Percentiles rank a stretch among this genome's conserved stretches.
These are phyloP conservation scores for Halcyon leucocephala DNA, from an alignment of 2,797 vertebrate genomes.

Conservation along the genomic window DNA sequence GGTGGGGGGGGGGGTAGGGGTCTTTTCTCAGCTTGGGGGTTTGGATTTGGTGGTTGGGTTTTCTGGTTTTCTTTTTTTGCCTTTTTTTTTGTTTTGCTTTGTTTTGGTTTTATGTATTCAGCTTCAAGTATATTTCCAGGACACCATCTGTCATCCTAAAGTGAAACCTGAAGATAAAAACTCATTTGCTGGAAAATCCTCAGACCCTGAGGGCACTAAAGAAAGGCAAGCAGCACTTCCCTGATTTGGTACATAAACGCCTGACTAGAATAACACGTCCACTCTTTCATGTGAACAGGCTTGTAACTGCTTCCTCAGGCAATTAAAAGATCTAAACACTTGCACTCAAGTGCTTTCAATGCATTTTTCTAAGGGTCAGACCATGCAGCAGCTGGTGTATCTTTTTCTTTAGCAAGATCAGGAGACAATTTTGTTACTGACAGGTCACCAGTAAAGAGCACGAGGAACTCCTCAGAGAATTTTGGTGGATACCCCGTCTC, in stretches of 20 bases:
- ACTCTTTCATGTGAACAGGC: neutral
- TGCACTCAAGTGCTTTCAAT: neutral
- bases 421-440: neutral
- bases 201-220: neutral
- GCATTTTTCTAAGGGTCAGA: neutral
- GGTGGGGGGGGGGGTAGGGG: too few species aligned
- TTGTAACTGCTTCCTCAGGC: neutral
- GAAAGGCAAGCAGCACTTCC: neutral
- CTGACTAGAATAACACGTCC: neutral
- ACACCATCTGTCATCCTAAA: neutral
- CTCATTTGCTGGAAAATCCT: neutral
- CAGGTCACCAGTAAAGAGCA: neutral
- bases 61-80: neutral
- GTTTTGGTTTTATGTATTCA: neutral
- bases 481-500: neutral
- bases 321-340: neutral
- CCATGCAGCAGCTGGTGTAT: neutral
- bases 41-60: neutral
- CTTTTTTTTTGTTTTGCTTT: neutral
- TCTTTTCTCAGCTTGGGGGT: neutral
- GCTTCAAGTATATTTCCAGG: neutral
- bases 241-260: neutral
- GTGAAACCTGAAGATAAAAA: neutral
- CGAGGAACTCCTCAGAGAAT: neutral
- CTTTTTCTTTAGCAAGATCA: neutral